phyloP scores from a whole-genome alignment of 2,888 invertebrate genomes.

The Leptopterna dolabrata region DNA sequence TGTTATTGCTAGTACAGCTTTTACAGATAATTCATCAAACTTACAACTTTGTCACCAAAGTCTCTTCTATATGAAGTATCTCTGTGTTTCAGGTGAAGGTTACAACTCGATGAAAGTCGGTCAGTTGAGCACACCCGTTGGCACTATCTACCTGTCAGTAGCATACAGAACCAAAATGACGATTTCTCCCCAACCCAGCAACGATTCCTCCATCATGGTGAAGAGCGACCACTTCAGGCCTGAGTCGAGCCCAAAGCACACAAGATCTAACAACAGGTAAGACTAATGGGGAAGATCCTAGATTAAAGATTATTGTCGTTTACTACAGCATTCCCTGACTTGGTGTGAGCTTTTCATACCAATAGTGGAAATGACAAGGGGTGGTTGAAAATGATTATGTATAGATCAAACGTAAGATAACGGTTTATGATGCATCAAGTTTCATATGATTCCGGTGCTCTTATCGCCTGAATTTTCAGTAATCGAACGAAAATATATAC shows the following conservation, averaged over 20 bases:
- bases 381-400: too few relatives aligned
- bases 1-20: too few relatives aligned
- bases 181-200: constrained; percentile 82
- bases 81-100: constrained; percentile 75
- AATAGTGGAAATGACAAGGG: too few relatives aligned
- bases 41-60: too few relatives aligned
- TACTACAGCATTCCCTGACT: background rate
- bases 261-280: constrained; percentile 63
- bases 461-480: too few relatives aligned
- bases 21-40: too few relatives aligned
- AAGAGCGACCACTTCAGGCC: constrained; percentile 91
- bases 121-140: constrained; percentile 86
- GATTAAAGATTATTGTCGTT: background rate
- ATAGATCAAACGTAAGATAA: too few relatives aligned
- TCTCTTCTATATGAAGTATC: too few relatives aligned
- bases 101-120: constrained; percentile 85
- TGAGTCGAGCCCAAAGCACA: constrained; percentile 78
- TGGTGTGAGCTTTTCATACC: background rate
- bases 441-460: too few relatives aligned
- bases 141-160: constrained; percentile 83
- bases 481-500: too few relatives aligned
- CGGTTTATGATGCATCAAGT: too few relatives aligned
- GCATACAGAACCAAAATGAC: constrained; percentile 93
- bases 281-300: background rate
- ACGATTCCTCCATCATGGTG: constrained; percentile 80